Base-by-base conservation (phyloP, 2,888 invertebrate species). In the Phrixothrix hirtus region DNA sequence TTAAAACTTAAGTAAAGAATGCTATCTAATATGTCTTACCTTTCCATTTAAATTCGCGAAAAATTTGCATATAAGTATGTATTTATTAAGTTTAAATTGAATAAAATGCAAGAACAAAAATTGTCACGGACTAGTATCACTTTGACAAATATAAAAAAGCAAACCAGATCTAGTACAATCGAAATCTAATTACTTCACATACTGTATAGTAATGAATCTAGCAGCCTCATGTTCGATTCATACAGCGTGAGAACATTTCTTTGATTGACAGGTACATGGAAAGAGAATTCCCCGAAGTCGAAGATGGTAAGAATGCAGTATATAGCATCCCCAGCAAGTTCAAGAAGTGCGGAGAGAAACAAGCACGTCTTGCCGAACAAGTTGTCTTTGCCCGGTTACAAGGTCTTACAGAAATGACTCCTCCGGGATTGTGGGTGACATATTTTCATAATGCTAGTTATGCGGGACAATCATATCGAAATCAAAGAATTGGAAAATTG, bases 391-490 rank as follows among this genome's bases (percentile, higher is more conserved):
- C 61, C 6, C 51, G 69, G 32, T 55, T 74, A 29, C 57, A 57
- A 14, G 64, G 60, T 7, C 55, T 72, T 3, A 26, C 30, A 7
- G 48, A 38, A 1, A 35, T 57, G 12, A 41, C 31, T 9, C 25
- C 58, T 5, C 35, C 55, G 3, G 64, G 67, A 12, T 51, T 73
- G 9, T 75, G 73, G 74, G 56, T 72, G 53, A 62, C 62, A 16
- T 73, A 70, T 51, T 73, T 74, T 43, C 73, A 75, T 47, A 70
- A 69, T 11, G 66, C 70, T 5, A 63, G 61, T 29, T 75, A 75
- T 21, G 73, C 69, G 1, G 74, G 73, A 12, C 63, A 65, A 34
- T 74, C 74, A 5, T 65, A 61, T 45, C 59, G 71, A 15, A 72
- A 72, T 43, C 69, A 68, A 27, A 59, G 73, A 47, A 58, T 68